Base-by-base conservation (phyloP, 2,888 invertebrate species). In the Apamea anceps region DNA sequence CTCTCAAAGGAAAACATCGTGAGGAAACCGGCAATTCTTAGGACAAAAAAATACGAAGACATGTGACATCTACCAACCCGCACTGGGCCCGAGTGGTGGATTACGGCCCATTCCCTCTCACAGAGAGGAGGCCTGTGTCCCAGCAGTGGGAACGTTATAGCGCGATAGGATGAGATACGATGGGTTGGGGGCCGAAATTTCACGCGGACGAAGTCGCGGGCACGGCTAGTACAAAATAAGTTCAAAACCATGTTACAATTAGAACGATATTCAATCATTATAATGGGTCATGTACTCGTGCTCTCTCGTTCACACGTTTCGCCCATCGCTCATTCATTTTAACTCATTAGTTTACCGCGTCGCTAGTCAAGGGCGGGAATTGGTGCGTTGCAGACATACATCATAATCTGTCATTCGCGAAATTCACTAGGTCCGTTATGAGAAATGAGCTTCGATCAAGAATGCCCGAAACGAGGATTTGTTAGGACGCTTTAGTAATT, bases 331-430 rank as follows among this genome's bases (percentile, higher is more conserved):
- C 78, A 87, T 77, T 62, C 63, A 84, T 79, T 78, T 72, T 72
- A 51, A 60, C 68, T 75, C 85, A 84, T 87, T 84, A 81, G 65
- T 70, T 79, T 66, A 63, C 54, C 72, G n/a, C 76, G 42, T 54
- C 57, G 71, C 51, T 75, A 72, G 74, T 75, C 78, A 87, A 73
- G 79, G 48, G 32, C 72, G 28, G 13, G 72, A 65, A 66, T 66
- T 51, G 18, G 51, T 57, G 75, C 62, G 81, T 79, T 73, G 32
- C 74, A 77, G 65, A 25, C 76, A 80, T 83, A 80, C 54, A 62
- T 85, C 85, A 85, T 13, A 80, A 87, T 85, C 57, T 62, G 79
- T 74, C 79, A 83, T 85, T 83, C 60, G 54, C 15, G 28, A 72
- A 75, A 32, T 42, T 21, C 71, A 57, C 73, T 77, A 42, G 45